phyloP scores from a whole-genome alignment of 2,888 invertebrate genomes.

The Pterostichus madidus region DNA sequence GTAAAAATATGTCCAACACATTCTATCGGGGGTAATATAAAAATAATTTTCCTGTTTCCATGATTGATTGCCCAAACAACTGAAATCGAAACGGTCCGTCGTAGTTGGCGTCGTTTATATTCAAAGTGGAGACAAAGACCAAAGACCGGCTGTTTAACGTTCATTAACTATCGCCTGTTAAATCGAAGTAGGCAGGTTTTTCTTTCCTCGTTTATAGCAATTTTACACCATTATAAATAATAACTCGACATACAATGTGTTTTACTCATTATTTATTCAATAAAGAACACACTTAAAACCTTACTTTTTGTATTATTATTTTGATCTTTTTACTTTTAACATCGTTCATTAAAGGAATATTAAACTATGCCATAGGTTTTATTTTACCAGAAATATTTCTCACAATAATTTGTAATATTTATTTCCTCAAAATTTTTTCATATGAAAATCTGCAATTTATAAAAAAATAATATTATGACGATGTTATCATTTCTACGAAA shows the following conservation, averaged over 20 bases:
- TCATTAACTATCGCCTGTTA: slow-evolving; percentile 56
- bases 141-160: slow-evolving; percentile 25
- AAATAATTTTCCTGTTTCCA: slow-evolving; percentile 46
- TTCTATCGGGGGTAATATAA: slow-evolving; percentile 31
- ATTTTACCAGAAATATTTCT: slow-evolving; percentile 14
- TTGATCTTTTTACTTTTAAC: slow-evolving; percentile 40
- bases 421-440: slow-evolving; percentile 19
- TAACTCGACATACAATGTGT: slow-evolving; percentile 57
- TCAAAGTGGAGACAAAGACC: slow-evolving; percentile 39
- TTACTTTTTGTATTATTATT: slow-evolving; percentile 53
- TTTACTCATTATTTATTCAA: slow-evolving; percentile 63
- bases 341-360: slow-evolving; percentile 30
- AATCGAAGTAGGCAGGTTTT: slow-evolving; percentile 56
- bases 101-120: slow-evolving; percentile 42
- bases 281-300: slow-evolving; percentile 58
- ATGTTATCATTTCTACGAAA: too few relatives aligned
- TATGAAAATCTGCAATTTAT: neutral
- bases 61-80: slow-evolving; percentile 46
- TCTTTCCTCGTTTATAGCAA: slow-evolving; percentile 59
- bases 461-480: too few relatives aligned
- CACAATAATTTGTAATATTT: slow-evolving; percentile 20
- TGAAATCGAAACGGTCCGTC: slow-evolving; percentile 26
- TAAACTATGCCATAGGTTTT: slow-evolving; percentile 10
- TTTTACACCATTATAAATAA: slow-evolving; percentile 65
- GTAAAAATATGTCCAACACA: slow-evolving; percentile 20